A percentile compares a stretch with the other conserved stretches of the same genome.
phyloP scores from a whole-genome alignment of 2,113 vertebrate species.

The Dipodomys merriami region DNA sequence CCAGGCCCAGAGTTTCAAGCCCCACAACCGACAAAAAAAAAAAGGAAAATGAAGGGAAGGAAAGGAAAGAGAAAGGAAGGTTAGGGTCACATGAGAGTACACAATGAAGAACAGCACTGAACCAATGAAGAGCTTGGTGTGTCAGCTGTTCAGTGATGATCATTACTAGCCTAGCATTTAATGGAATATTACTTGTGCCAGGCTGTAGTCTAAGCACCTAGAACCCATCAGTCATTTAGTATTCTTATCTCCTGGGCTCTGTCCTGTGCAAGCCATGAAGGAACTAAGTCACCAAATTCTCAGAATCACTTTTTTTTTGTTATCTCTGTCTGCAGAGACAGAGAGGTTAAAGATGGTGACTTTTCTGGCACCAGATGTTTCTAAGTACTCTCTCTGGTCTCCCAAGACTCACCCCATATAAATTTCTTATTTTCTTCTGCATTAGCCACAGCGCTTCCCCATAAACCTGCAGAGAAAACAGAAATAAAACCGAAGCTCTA shows the following conservation, averaged over 20 bases:
- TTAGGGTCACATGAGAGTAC: too few species aligned
- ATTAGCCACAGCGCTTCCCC: constrained; percentile 50
- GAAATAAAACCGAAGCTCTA: background rate
- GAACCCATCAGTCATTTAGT: background rate
- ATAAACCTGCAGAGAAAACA: constrained; percentile 22
- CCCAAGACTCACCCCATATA: constrained; percentile 42
- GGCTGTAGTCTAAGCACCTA: background rate
- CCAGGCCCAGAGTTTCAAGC: too few species aligned
- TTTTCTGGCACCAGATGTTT: background rate
- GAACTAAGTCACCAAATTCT: background rate
- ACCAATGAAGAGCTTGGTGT: too few species aligned
- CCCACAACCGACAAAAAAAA: too few species aligned
- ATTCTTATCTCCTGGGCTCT: background rate
- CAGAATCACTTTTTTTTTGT: background rate
- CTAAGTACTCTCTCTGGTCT: background rate
- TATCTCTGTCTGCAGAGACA: background rate
- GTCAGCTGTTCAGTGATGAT: too few species aligned
- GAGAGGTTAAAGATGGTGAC: background rate
- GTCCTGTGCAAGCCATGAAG: too few species aligned
- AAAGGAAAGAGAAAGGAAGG: too few species aligned
- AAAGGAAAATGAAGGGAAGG: too few species aligned
- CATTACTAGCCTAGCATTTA: background rate
- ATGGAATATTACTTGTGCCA: too few species aligned
- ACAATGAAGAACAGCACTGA: too few species aligned
- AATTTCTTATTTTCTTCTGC: background rate